Evolutionary conservation across 1,140 invertebrate species (phyloP), one percentile per base, ranked within the genome.

Genomic region (Cotesia vestalis): DNA sequence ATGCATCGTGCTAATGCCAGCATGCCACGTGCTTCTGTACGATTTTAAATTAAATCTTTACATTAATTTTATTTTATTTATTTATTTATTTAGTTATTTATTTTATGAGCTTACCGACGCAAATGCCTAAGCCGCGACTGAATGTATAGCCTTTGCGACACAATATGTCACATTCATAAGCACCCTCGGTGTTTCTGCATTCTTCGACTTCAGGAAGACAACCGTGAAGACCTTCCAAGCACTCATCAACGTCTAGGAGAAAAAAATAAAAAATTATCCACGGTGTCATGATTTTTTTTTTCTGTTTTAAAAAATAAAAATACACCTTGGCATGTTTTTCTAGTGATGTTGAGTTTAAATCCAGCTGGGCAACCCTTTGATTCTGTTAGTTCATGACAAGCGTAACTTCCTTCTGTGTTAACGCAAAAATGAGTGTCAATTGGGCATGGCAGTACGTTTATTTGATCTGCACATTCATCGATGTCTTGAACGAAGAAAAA

Each of bases 71-170:
- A 63, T 53, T 64, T 9, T 12, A 68, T 52, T 2, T 14, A 70
- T 46, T 57, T 67, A 8, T 11, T 38, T 35, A 38, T 17, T 51
- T 70, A 8, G 11, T 38, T 14, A 53, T 61, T 35, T 63, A 20
- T n/a, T 20, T 0, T 20, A 20, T 17, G 9, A 63, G 71, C 51
- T 88, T 83, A 81, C 89, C 89, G 20, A 86, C 79, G 36, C 89
- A 90, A 9, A 78, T 74, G 69, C 88, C 86, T n/a, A 87, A 87
- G 2, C 76, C 74, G 2, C 83, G 72, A 75, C 89, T 89, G 52
- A 89, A 90, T 69, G 89, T 89, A 78, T 91, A 93, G 5, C 93
- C 93, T 46, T 90, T 89, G 2, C 89, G 88, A 77, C 93, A 94
- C 77, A 89, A 89, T 17, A 83, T 72, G 60, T 83, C 80, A 80